These are phyloP conservation scores for Calycopis cecrops DNA, from an alignment of 1,140 invertebrate species.

Conservation along the genomic window DNA sequence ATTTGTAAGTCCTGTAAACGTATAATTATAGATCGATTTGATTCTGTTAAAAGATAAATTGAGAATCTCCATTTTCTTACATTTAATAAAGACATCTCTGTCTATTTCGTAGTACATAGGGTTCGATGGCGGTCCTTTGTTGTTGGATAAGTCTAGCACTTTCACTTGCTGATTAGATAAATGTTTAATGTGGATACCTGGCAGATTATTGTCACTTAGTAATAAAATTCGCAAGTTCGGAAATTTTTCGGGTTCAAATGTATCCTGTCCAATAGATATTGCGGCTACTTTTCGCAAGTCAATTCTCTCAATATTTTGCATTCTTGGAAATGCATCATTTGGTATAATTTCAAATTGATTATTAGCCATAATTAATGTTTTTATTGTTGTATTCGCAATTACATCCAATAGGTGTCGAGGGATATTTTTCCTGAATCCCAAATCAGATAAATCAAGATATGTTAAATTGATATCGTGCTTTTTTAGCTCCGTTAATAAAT, in stretches of 20 bases:
- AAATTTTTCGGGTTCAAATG: constrained; percentile 56
- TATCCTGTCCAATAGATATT: constrained; percentile 43
- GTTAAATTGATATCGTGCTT: constrained; percentile 55
- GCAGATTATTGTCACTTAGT: constrained; percentile 68
- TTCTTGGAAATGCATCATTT: constrained; percentile 67
- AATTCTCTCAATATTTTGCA: constrained; percentile 69
- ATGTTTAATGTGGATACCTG: constrained; percentile 61
- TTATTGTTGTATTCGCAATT: constrained; percentile 69
- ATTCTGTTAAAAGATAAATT: constrained; percentile 71
- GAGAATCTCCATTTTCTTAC: constrained; percentile 44
- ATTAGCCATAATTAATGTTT: constrained; percentile 59
- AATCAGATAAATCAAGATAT: constrained; percentile 63
- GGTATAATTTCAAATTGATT: constrained; percentile 75
- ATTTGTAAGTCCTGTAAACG: constrained; percentile 66
- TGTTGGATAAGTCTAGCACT: constrained; percentile 69
- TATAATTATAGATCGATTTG: constrained; percentile 61
- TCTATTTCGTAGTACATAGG: constrained; percentile 67
- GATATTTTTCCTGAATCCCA: constrained; percentile 69
- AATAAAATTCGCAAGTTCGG: constrained; percentile 67
- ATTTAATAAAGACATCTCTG: constrained; percentile 46
- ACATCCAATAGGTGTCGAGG: constrained; percentile 61
- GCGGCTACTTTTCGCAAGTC: constrained; percentile 65
- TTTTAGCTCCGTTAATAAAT: constrained; percentile 54
- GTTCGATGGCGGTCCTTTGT: constrained; percentile 53
- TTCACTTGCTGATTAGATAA: constrained; percentile 62